A percentile compares a stretch with the other conserved stretches of the same genome.
Conservation (phyloP, 2,888 invertebrate species). For the Neria commutata region DNA sequence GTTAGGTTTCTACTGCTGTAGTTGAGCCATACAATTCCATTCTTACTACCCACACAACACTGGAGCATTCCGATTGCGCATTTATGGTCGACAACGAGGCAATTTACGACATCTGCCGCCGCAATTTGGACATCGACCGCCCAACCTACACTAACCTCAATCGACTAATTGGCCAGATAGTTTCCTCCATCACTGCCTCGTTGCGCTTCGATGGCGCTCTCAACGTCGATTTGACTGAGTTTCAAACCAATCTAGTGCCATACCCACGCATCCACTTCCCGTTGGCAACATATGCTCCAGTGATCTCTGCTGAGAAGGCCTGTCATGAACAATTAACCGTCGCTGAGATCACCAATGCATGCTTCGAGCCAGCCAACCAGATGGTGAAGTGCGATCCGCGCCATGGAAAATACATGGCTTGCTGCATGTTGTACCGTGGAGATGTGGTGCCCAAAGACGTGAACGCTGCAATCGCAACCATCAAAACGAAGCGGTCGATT, state of each 20-base stretch:
- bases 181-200: constrained; percentile 91
- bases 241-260: constrained; percentile 92
- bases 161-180: constrained; percentile 85
- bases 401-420: constrained; percentile 92
- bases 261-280: constrained; percentile 97
- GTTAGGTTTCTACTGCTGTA: constrained; percentile 78
- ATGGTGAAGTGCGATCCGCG: constrained; percentile 93
- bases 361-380: constrained; percentile 94
- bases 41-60: constrained; percentile 88
- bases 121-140: constrained; percentile 84
- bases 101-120: constrained; percentile 86
- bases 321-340: constrained; percentile 91
- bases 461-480: constrained; percentile 89
- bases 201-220: constrained; percentile 90
- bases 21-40: constrained; percentile 93
- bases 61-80: constrained; percentile 86
- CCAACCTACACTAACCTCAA: constrained; percentile 88
- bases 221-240: constrained; percentile 92
- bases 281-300: constrained; percentile 87
- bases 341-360: constrained; percentile 91
- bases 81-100: constrained; percentile 93
- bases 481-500: constrained; percentile 91
- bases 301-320: constrained; percentile 91
- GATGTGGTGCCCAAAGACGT: constrained; percentile 94
- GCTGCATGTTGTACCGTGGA: constrained; percentile 91